These are phyloP conservation scores for Synergus laeviventris DNA, from an alignment of 2,888 invertebrate species.

Conservation along the genomic window DNA sequence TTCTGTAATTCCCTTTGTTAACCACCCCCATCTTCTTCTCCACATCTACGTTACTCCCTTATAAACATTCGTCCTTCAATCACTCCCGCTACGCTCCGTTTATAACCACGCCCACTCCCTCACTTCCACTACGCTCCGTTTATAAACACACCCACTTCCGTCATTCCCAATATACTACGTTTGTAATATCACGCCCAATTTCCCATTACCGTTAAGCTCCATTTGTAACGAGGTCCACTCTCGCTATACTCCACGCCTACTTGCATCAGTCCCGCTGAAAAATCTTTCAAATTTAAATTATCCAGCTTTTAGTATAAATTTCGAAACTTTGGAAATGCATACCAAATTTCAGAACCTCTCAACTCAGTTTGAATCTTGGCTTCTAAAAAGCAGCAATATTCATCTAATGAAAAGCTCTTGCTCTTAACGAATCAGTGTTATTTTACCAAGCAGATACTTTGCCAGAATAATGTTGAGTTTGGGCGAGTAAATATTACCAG, in stretches of 20 bases:
- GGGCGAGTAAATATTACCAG: slow-evolving; percentile 67
- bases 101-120: not conserved
- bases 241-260: too few relatives aligned
- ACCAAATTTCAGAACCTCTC: too few relatives aligned
- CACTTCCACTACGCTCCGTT: not conserved
- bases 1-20: not conserved
- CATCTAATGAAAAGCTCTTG: not conserved
- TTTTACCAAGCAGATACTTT: not conserved
- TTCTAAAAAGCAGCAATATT: too few relatives aligned
- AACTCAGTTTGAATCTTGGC: too few relatives aligned
- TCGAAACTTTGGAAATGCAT: too few relatives aligned
- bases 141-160: too few relatives aligned
- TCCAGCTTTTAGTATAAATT: not conserved
- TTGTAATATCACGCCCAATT: too few relatives aligned
- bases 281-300: not conserved
- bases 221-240: too few relatives aligned
- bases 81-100: not conserved
- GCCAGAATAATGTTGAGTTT: slow-evolving; percentile 66
- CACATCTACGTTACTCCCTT: not conserved
- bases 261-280: not conserved
- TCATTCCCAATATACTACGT: too few relatives aligned
- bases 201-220: too few relatives aligned
- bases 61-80: too few relatives aligned
- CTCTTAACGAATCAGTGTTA: not conserved
- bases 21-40: not conserved